These are phyloP conservation scores for Lepidochrysops patricia DNA, from an alignment of 2,888 invertebrate species.

Conservation along the genomic window DNA sequence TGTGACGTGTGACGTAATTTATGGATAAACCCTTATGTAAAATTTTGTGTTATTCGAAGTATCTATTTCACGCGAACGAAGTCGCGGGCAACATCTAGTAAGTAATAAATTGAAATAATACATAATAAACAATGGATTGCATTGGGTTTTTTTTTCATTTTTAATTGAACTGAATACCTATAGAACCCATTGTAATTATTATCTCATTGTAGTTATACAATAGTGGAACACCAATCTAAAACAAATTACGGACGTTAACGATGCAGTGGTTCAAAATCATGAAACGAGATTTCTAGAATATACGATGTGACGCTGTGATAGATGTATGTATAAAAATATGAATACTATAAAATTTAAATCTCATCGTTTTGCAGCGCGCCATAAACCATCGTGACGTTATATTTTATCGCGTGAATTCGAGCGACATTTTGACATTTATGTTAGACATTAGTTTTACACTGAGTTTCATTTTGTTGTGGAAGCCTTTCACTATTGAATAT, in stretches of 20 bases:
- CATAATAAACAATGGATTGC: too few species aligned
- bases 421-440: constrained; percentile 1
- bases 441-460: constrained; percentile 3
- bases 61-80: too few species aligned
- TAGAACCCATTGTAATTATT: too few species aligned
- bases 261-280: not conserved
- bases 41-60: too few species aligned
- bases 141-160: too few species aligned
- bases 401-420: constrained; percentile 2
- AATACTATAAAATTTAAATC: constrained; percentile 1
- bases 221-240: not conserved
- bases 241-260: not conserved
- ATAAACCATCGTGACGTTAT: constrained; percentile 3
- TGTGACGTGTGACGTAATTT: too few species aligned
- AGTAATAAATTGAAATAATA: too few species aligned
- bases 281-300: not conserved
- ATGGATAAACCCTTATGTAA: too few species aligned
- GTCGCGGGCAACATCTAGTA: too few species aligned
- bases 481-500: constrained; percentile 3
- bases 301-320: not conserved
- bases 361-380: not conserved
- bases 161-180: too few species aligned
- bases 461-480: constrained; percentile 3
- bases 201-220: too few species aligned
- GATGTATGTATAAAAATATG: not conserved